Evolutionary conservation across 2,113 vertebrate species (phyloP).

Genomic region (Pionites leucogaster): DNA sequence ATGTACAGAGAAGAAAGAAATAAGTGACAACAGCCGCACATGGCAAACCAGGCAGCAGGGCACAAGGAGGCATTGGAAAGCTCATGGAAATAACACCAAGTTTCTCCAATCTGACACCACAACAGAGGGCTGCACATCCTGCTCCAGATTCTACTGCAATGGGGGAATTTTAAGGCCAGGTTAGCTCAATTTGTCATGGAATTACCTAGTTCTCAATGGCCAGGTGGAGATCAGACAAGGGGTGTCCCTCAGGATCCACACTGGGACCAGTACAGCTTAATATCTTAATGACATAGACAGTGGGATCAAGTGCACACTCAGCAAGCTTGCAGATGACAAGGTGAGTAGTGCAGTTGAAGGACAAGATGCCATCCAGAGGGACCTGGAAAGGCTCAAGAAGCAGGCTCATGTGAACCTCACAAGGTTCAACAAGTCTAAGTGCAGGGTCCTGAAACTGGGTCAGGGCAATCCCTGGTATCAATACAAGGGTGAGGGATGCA

Average conservation of each 20-base stretch:
- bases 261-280: not conserved
- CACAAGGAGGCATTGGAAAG: not conserved
- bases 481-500: not conserved
- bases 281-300: not conserved
- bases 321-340: not conserved
- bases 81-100: not conserved
- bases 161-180: not conserved
- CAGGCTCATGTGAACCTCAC: not conserved
- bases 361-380: not conserved
- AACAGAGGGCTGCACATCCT: not conserved
- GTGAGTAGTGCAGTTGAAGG: too few species aligned
- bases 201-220: not conserved
- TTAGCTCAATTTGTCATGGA: not conserved
- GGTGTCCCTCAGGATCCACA: not conserved
- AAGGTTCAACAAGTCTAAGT: not conserved
- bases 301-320: not conserved
- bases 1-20: not conserved
- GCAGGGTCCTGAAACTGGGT: too few species aligned
- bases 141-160: not conserved
- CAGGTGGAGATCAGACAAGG: not conserved
- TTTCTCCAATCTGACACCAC: not conserved
- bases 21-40: not conserved
- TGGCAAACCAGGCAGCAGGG: not conserved
- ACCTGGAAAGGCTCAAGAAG: not conserved
- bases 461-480: not conserved